Evolutionary conservation across 2,797 vertebrate species (phyloP), one percentile per base, ranked within the genome.

Genomic region (Delichon dasypus): DNA sequence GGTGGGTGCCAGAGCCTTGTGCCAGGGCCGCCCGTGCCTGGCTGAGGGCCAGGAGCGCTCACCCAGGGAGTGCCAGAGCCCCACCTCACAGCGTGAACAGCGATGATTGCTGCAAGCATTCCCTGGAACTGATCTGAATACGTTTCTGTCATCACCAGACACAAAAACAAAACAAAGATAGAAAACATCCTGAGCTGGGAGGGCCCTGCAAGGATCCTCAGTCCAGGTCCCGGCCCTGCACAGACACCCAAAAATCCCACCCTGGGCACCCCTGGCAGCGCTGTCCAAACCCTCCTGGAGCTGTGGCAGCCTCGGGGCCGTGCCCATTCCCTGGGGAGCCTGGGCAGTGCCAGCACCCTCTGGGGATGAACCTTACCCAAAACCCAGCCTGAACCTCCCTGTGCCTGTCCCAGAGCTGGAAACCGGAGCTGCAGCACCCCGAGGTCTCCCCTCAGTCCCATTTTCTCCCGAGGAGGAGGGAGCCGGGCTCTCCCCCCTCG

Each of bases 351-450:
- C 40, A 22, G 17, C 47, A 53, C 25, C 44, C 34, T 34, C 64
- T 34, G 55, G 11, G 8, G 5, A 53, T 6, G n/a, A 21, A 0
- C 29, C 47, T 54, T 4, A 3, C 17, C 40, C 40, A 3, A n/a
- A 3, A 3, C 4, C 55, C 64, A 13, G 0, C 18, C 36, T 3
- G 0, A 26, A 0, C 8, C 18, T 4, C 7, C 42, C n/a, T 22
- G 61, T 14, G 18, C 44, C 44, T 44, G 42, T 16, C 58, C n/a
- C 51, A 25, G 50, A 16, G 47, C 13, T 48, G 34, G 45, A 11
- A 4, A 3, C 4, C 1, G 15, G 7, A 34, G 55, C 65, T 16
- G 54, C 54, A 50, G 26, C 25, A 1, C 20, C 60, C 44, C 0
- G 32, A 26, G 51, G 7, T 11, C 1, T 25, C 20, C 42, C 25